Base-by-base conservation (phyloP, 2,888 invertebrate species). In the Atherix ibis region DNA sequence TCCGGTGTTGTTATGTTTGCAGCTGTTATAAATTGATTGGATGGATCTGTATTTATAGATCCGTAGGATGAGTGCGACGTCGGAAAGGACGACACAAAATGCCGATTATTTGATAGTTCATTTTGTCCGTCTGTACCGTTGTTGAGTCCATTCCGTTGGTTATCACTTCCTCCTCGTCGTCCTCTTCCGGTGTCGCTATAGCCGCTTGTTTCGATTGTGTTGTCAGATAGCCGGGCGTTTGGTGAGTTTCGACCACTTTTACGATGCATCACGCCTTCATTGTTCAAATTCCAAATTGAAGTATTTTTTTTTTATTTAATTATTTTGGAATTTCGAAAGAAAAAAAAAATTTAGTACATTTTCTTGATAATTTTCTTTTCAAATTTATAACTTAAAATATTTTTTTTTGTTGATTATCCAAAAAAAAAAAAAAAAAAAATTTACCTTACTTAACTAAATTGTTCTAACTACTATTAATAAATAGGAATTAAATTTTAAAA, bases 201-300 rank as follows among this genome's bases (percentile, higher is more conserved):
- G n/a, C n/a, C n/a, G n/a, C n/a, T 31, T 33, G 41, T 37, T 38
- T 39, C 39, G 36, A 38, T 30, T 40, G 36, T 39, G 45, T 44
- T 39, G 42, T n/a, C n/a, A n/a, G n/a, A n/a, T n/a, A n/a, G n/a
- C n/a, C n/a, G n/a, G n/a, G n/a, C n/a, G n/a, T n/a, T n/a, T 40
- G 43, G 38, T 43, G 41, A 35, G 28, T 32, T 28, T 37, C 38
- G 37, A 37, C 48, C 48, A 48, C 59, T 46, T 49, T 56, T 56
- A 48, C 52, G 53, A 47, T 65, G 65, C 64, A 69, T 70, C 68
- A 70, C 66, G 67, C 66, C 69, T 68, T 42, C 6, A 52, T 53
- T 39, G 36, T 43, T 17, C 6, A 29, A 15, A 28, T 18, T 12
- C 26, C 18, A 10, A 18, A 26, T 17, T 30, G 3, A 17, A 9